Percentiles rank a stretch among this genome's conserved stretches.
Conservation (phyloP, 2,113 vertebrate species). For the Dolichotis patagonum region DNA sequence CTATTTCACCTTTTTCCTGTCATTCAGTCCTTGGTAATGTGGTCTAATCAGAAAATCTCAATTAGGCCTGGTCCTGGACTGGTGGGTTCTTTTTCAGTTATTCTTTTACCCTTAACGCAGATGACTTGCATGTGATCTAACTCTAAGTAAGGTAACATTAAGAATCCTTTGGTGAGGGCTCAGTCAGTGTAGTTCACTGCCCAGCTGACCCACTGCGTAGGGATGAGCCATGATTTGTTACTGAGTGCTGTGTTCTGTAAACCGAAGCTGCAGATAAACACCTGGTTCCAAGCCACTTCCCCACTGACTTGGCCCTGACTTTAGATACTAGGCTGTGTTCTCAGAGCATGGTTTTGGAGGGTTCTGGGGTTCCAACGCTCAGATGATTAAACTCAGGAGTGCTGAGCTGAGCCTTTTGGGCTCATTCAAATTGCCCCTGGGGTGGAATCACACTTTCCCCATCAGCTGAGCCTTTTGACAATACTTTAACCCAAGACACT, state of each 20-base stretch:
- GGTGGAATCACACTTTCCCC: not conserved
- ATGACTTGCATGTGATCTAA: not conserved
- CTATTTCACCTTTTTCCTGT: not conserved
- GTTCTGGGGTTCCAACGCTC: not conserved
- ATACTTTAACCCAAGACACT: not conserved
- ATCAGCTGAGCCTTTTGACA: not conserved
- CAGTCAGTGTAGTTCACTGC: not conserved
- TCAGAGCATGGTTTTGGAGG: not conserved
- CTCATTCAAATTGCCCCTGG: not conserved
- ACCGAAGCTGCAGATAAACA: not conserved
- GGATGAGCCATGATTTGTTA: not conserved
- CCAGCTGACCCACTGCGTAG: not conserved
- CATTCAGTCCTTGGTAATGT: not conserved
- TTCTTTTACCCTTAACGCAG: not conserved
- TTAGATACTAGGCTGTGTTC: not conserved
- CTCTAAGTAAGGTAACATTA: not conserved
- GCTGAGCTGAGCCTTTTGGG: not conserved
- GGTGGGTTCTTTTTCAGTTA: conserved; percentile 6
- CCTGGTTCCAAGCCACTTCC: not conserved
- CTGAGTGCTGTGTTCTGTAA: not conserved
- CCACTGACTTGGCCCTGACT: not conserved
- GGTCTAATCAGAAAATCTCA: not conserved
- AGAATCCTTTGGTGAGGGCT: not conserved
- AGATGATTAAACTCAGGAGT: not conserved
- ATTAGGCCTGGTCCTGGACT: not conserved